Evolutionary conservation across 2,113 vertebrate species (phyloP), one percentile per base, ranked within the genome.

Genomic region (Pleuronectes platessa): DNA sequence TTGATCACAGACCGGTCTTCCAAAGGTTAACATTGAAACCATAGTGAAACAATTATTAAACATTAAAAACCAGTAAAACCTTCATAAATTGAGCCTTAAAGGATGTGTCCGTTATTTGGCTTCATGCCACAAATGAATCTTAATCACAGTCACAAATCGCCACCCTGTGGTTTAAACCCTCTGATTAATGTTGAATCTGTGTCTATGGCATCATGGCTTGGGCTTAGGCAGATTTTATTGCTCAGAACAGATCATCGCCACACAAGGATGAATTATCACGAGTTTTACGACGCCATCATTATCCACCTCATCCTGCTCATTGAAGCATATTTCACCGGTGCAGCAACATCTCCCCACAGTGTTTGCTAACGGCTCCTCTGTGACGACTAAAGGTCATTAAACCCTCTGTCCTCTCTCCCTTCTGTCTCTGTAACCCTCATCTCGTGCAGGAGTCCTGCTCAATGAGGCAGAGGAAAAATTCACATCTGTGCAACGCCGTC

Each of bases 371-470:
- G 64, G 68, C 49, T 58, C 5, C 23, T 58, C 45, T 23, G 20
- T 51, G 26, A 74, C 0, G 0, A 71, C 14, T 53, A 18, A 61
- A 68, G 40, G 2, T 23, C 21, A 35, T n/a, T 27, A 54, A 61
- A 10, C 10, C 15, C n/a, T 5, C 20, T 61, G 20, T 76, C 71
- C 54, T 24, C 54, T 14, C 9, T 56, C 54, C 18, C n/a, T 56
- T 80, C 51, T 47, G 7, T 55, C 63, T 71, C 12, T 13, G 17
- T 18, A 18, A 15, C 12, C 23, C 47, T 83, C 61, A 37, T 76
- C 63, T 47, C 35, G 20, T 76, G 21, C 83, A 90, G 88, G 77
- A 83, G 21, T 27, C 49, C 65, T 62, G 53, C 42, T 60, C 54
- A 14, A 27, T 26, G 49, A 24, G 12, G 42, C 27, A 79, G 10